phyloP scores from a whole-genome alignment of 2,888 invertebrate species.

The Elmis aenea region DNA sequence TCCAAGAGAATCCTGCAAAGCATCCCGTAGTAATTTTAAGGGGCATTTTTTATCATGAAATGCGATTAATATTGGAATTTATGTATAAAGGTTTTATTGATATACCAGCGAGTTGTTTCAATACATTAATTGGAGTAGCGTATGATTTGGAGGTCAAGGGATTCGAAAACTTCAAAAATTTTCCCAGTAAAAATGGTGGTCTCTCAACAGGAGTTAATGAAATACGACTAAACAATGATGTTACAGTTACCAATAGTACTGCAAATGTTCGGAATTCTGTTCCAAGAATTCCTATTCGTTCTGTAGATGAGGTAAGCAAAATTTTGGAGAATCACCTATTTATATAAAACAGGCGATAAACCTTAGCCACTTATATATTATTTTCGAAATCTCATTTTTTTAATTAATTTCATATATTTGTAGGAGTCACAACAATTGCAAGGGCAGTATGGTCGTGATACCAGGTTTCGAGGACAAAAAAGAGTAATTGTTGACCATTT shows the following conservation, averaged over 20 bases:
- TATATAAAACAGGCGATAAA: no score
- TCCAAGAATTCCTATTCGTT: background rate
- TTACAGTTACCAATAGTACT: no score
- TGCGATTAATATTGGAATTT: conserved; percentile 63
- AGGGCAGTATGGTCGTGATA: conserved; percentile 45
- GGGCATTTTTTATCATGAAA: conserved; percentile 60
- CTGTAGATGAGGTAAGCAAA: no score
- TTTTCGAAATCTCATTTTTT: no score
- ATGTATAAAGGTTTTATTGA: conserved; percentile 69
- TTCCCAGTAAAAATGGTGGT: conserved; percentile 1
- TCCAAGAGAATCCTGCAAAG: conserved; percentile 68
- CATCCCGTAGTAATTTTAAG: conserved; percentile 69
- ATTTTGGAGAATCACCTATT: no score
- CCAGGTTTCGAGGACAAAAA: conserved; percentile 47
- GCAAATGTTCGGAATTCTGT: no score
- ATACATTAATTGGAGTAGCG: conserved; percentile 61
- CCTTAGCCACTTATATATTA: no score
- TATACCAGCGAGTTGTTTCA: conserved; percentile 58
- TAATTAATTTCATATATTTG: no score
- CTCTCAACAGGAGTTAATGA: background rate
- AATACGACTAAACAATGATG: background rate
- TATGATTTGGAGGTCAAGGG: conserved; percentile 65
- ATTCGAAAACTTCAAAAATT: conserved; percentile 39
- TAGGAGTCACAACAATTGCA: background rate
- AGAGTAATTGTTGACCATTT: conserved; percentile 47